Percentiles rank a stretch among this genome's conserved stretches.
Evolutionary conservation across 2,113 vertebrate genomes (phyloP).

Genomic region (Aleadryas rufinucha): DNA sequence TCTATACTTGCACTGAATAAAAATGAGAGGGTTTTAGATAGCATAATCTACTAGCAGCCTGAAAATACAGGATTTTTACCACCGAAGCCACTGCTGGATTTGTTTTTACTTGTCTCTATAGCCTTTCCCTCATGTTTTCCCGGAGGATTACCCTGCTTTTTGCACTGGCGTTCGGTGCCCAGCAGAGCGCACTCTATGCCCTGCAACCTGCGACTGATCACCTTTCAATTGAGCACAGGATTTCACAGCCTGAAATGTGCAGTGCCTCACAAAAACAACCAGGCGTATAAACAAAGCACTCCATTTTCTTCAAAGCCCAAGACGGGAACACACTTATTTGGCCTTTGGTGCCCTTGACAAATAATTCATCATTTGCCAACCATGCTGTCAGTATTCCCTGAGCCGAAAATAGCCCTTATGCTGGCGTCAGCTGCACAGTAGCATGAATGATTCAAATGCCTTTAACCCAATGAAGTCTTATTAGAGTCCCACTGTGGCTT

Average conservation of each 20-base stretch:
- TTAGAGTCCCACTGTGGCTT: neutral
- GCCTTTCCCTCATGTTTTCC: neutral
- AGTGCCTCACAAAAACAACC: neutral
- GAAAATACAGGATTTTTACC: neutral
- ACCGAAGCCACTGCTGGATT: neutral
- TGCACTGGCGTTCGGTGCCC: neutral
- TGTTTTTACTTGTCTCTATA: neutral
- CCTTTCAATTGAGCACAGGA: neutral
- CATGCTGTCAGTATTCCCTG: neutral
- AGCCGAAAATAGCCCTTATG: neutral
- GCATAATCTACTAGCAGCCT: neutral
- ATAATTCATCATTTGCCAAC: neutral
- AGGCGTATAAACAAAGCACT: neutral
- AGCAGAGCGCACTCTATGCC: constrained; percentile 17
- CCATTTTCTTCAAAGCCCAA: neutral
- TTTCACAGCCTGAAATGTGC: neutral
- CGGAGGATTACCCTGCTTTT: neutral
- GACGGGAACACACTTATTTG: neutral
- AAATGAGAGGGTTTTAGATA: neutral
- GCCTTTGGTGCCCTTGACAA: neutral
- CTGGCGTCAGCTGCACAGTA: neutral
- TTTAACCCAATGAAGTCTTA: neutral
- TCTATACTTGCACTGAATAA: neutral
- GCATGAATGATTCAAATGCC: neutral
- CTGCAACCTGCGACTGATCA: neutral